A percentile compares a stretch with the other conserved stretches of the same genome.
Evolutionary conservation across 2,888 invertebrate species (phyloP).

Genomic region (Gonocerus acuteangulatus): DNA sequence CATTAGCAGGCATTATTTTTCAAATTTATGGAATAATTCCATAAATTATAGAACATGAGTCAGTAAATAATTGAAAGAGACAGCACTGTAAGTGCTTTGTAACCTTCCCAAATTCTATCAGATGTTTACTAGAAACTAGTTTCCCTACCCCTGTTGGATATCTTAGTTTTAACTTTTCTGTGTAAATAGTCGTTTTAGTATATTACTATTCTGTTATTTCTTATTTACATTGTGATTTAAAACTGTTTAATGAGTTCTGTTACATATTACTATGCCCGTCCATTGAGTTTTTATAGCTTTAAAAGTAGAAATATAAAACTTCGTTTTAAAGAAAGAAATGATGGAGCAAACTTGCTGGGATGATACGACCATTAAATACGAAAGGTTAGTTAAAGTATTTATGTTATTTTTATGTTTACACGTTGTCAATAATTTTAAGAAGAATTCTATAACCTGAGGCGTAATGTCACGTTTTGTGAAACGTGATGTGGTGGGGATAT

Average conservation of each 20-base stretch:
- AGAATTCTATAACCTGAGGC: conserved; percentile 13
- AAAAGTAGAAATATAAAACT: not conserved
- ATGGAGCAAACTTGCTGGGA: conserved; percentile 21
- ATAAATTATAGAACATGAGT: no score
- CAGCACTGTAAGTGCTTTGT: not conserved
- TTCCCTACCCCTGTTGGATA: not conserved
- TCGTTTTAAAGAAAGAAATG: not conserved
- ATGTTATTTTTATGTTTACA: not conserved
- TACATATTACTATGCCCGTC: not conserved
- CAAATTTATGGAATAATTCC: no score
- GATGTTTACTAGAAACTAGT: not conserved
- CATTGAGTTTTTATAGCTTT: not conserved
- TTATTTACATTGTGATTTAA: not conserved
- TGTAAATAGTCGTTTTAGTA: not conserved
- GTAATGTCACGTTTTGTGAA: conserved; percentile 20
- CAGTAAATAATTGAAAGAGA: no score
- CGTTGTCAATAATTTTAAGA: not conserved
- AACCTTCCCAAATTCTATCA: not conserved
- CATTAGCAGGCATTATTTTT: no score
- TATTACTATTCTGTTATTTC: not conserved
- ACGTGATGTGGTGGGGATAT: conserved; percentile 25
- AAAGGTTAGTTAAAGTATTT: conserved; percentile 2
- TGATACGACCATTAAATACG: conserved; percentile 13
- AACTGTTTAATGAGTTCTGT: not conserved
- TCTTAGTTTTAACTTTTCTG: not conserved